These are phyloP conservation scores for Telenomus remus DNA, from an alignment of 1,140 invertebrate genomes.

Conservation along the genomic window DNA sequence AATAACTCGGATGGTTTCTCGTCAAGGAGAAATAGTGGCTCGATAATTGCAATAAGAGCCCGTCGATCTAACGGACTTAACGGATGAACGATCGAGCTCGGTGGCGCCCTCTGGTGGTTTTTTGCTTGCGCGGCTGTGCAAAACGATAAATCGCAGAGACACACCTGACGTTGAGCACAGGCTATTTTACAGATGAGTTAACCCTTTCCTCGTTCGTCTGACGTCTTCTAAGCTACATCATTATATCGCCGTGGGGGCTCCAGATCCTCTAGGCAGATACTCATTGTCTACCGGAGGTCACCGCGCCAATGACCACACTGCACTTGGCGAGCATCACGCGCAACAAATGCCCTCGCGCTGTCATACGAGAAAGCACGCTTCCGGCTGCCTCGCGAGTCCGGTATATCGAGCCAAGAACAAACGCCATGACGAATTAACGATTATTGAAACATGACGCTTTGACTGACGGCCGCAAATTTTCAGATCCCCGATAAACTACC, in stretches of 20 bases:
- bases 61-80: conserved; percentile 37
- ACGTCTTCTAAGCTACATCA: conserved; percentile 46
- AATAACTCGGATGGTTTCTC: not conserved
- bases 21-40: not conserved
- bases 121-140: not conserved
- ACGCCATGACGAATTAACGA: conserved; percentile 24
- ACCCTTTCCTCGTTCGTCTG: conserved; percentile 38
- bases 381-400: conserved; percentile 11
- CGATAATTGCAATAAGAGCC: conserved; percentile 34
- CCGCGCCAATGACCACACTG: conserved; percentile 39
- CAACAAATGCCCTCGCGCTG: conserved; percentile 43
- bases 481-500: conserved; percentile 15
- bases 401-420: conserved; percentile 27
- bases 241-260: conserved; percentile 47
- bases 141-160: conserved; percentile 49
- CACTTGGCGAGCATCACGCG: conserved; percentile 30
- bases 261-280: conserved; percentile 35
- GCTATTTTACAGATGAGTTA: conserved; percentile 49
- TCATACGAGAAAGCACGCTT: conserved; percentile 33
- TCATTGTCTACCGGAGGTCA: conserved; percentile 46
- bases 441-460: conserved; percentile 43
- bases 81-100: conserved; percentile 36
- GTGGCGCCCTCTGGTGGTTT: conserved; percentile 26
- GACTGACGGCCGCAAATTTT: conserved; percentile 22
- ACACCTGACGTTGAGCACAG: conserved; percentile 42